Percentiles rank a stretch among this genome's conserved stretches.
phyloP scores from a whole-genome alignment of 2,888 invertebrate genomes.

The Hyposoter didymator region DNA sequence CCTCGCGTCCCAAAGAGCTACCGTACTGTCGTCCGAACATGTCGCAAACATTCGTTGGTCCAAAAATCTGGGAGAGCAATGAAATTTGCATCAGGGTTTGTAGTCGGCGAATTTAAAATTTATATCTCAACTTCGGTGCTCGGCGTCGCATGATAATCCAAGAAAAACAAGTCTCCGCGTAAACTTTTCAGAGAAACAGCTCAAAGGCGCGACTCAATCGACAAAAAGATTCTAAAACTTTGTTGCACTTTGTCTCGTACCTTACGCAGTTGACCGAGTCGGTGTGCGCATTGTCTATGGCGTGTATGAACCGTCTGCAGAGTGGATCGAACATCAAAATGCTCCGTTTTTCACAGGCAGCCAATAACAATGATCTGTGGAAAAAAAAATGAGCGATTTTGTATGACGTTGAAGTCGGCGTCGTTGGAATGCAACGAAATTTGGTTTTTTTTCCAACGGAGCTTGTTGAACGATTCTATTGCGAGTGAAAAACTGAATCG shows the following conservation, averaged over 20 bases:
- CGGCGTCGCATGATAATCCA: neutral
- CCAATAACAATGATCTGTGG: conserved; percentile 92
- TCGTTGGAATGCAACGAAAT: too few relatives aligned
- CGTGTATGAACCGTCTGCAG: conserved; percentile 90
- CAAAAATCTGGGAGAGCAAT: conserved; percentile 88
- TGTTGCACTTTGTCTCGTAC: conserved; percentile 85
- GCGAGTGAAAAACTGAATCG: too few relatives aligned
- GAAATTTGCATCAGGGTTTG: neutral
- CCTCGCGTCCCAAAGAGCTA: conserved; percentile 97
- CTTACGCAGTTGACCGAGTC: conserved; percentile 97
- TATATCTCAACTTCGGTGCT: neutral
- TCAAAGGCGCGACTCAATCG: neutral
- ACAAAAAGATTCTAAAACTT: neutral
- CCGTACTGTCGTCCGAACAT: conserved; percentile 97
- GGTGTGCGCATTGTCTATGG: conserved; percentile 92
- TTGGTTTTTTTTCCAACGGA: too few relatives aligned
- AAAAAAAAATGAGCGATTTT: conserved; percentile 14
- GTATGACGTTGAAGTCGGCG: too few relatives aligned
- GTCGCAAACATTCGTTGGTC: conserved; percentile 95
- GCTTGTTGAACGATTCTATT: too few relatives aligned
- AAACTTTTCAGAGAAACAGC: too few relatives aligned
- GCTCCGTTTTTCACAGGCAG: conserved; percentile 96
- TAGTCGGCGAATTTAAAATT: neutral
- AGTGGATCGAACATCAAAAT: conserved; percentile 95
- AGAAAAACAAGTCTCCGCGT: neutral